phyloP scores from a whole-genome alignment of 2,888 invertebrate species.

The Nemoura dubitans region DNA sequence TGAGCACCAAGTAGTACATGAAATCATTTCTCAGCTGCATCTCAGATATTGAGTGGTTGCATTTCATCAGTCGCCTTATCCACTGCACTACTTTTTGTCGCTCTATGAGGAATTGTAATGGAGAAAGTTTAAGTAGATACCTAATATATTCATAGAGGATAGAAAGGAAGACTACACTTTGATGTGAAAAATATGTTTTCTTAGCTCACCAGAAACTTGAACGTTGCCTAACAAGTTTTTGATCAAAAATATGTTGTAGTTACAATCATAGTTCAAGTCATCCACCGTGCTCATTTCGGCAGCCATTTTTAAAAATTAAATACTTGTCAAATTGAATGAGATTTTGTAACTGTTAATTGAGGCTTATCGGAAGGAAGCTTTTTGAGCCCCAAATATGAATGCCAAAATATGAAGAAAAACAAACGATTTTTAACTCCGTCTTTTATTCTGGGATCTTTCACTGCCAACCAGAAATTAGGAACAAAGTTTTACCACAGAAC shows the following conservation, averaged over 20 bases:
- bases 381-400: background rate
- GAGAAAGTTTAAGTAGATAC: background rate
- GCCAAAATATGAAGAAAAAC: background rate
- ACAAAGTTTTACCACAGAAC: no score
- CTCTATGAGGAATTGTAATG: slow-evolving; percentile 56
- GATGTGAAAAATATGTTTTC: background rate
- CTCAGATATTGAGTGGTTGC: slow-evolving; percentile 62
- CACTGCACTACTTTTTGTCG: slow-evolving; percentile 62
- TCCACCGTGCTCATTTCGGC: slow-evolving; percentile 53
- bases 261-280: slow-evolving; percentile 65
- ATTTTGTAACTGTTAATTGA: background rate
- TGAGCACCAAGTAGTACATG: slow-evolving; percentile 64
- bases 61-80: slow-evolving; percentile 63
- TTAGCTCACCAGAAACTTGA: slow-evolving; percentile 55
- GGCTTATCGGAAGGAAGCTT: background rate
- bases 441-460: background rate
- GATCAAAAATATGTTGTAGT: slow-evolving; percentile 64
- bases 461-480: background rate
- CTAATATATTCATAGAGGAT: no score
- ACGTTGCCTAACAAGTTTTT: slow-evolving; percentile 62
- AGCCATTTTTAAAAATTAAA: background rate
- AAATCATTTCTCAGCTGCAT: slow-evolving; percentile 66
- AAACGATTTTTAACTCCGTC: background rate
- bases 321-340: background rate
- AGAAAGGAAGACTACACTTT: slow-evolving; percentile 50